Percentiles rank a stretch among this genome's conserved stretches.
Conservation (phyloP, 2,888 invertebrate species). For the Drosophila lutescens region DNA sequence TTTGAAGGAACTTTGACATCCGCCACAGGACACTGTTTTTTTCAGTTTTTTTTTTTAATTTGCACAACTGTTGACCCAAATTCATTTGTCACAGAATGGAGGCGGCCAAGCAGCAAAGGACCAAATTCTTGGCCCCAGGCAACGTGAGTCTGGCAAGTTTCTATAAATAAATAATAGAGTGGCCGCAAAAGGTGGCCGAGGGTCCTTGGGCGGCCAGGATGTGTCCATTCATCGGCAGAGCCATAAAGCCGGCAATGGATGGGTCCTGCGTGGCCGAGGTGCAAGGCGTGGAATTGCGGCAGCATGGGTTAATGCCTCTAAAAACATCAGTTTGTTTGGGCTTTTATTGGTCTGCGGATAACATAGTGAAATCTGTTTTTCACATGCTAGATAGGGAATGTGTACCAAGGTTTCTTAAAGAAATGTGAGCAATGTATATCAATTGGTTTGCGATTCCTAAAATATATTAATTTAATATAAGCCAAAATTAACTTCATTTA, state of each 20-base stretch:
- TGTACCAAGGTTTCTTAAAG: background rate
- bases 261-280: constrained; percentile 12
- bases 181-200: constrained; percentile 29
- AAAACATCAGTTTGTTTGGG: constrained; percentile 1
- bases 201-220: constrained; percentile 18
- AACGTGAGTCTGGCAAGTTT: constrained; percentile 39
- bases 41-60: constrained; percentile 58
- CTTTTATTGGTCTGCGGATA: constrained; percentile 4
- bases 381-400: background rate
- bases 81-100: constrained; percentile 71
- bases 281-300: constrained; percentile 11
- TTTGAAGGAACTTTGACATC: constrained; percentile 46
- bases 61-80: constrained; percentile 75
- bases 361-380: background rate
- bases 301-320: constrained; percentile 13
- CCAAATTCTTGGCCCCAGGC: constrained; percentile 13
- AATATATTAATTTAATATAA: too few relatives aligned
- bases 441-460: too few relatives aligned
- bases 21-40: background rate
- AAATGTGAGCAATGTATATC: too few relatives aligned
- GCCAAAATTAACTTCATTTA: too few relatives aligned
- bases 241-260: constrained; percentile 37
- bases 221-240: constrained; percentile 38
- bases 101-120: constrained; percentile 59
- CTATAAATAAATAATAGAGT: constrained; percentile 72